These are phyloP conservation scores for Paradoxurus hermaphroditus DNA, from an alignment of 2,113 vertebrate species.

Conservation along the genomic window DNA sequence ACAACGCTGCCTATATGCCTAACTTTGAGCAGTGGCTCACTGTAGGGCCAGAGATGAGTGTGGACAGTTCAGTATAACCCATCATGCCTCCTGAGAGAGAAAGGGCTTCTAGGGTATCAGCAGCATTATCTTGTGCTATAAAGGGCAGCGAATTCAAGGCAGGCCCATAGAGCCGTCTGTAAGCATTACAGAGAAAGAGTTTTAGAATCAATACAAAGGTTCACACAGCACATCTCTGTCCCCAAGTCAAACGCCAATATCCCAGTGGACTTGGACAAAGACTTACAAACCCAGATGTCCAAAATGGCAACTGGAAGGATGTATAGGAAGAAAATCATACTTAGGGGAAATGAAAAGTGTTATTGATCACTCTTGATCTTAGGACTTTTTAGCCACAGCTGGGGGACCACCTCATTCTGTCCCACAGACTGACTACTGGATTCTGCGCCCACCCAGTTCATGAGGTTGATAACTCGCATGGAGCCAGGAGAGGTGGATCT, in stretches of 20 bases:
- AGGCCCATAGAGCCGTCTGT: not conserved
- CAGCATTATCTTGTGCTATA: not conserved
- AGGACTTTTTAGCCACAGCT: not conserved
- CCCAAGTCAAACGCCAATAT: not conserved
- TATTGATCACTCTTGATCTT: not conserved
- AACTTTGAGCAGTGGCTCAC: not conserved
- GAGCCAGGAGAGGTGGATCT: not conserved
- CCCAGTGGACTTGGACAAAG: not conserved
- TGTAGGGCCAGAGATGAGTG: not conserved
- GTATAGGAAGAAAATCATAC: not conserved
- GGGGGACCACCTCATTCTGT: not conserved
- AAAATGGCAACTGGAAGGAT: not conserved
- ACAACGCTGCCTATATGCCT: not conserved
- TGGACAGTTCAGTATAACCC: too few species aligned
- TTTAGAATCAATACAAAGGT: not conserved
- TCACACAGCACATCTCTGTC: not conserved
- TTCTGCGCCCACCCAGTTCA: not conserved
- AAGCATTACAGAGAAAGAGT: not conserved
- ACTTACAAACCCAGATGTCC: not conserved
- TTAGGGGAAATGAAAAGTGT: not conserved
- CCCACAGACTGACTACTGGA: accelerated
- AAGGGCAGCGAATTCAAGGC: not conserved
- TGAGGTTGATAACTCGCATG: not conserved
- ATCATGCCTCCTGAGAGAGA: not conserved
- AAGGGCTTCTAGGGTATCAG: not conserved